Conservation (phyloP, 2,888 invertebrate species). For the Ditylenchus weischeri region DNA sequence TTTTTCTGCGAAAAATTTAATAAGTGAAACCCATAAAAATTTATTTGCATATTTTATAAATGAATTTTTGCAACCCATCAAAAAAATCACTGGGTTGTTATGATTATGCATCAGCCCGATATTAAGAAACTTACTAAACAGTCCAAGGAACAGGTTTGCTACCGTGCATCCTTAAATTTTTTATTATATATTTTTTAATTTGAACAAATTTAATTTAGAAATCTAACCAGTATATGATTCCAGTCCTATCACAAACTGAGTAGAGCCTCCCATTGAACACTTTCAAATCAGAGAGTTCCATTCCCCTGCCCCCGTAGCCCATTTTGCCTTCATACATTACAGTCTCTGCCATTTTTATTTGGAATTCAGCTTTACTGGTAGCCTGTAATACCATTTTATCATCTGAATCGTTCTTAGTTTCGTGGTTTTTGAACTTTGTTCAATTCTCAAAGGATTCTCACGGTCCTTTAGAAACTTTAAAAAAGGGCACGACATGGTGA, state of each 20-base stretch:
- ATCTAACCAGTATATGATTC: slow-evolving; percentile 4
- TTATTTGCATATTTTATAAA: too few species aligned
- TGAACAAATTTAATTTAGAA: neutral
- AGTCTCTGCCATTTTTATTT: neutral
- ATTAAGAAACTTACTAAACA: slow-evolving; percentile 62
- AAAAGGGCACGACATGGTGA: too few species aligned
- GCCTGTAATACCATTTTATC: neutral
- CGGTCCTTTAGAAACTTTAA: too few species aligned
- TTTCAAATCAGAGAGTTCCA: slow-evolving; percentile 75
- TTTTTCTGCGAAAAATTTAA: too few species aligned
- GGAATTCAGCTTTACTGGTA: neutral
- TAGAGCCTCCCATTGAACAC: slow-evolving; percentile 1
- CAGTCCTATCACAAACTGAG: slow-evolving; percentile 11
- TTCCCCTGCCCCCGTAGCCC: slow-evolving; percentile 80
- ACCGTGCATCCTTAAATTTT: slow-evolving; percentile 34
- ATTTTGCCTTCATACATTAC: slow-evolving; percentile 61
- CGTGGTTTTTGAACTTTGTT: too few species aligned
- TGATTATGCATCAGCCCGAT: too few species aligned
- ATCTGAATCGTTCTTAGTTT: neutral
- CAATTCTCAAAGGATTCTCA: too few species aligned
- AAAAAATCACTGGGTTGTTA: too few species aligned
- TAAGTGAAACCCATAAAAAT: too few species aligned
- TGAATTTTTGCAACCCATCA: too few species aligned
- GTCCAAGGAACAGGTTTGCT: slow-evolving; percentile 63
- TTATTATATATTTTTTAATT: neutral